These are phyloP conservation scores for Synergus japonicus DNA, from an alignment of 2,888 invertebrate genomes.

Conservation along the genomic window DNA sequence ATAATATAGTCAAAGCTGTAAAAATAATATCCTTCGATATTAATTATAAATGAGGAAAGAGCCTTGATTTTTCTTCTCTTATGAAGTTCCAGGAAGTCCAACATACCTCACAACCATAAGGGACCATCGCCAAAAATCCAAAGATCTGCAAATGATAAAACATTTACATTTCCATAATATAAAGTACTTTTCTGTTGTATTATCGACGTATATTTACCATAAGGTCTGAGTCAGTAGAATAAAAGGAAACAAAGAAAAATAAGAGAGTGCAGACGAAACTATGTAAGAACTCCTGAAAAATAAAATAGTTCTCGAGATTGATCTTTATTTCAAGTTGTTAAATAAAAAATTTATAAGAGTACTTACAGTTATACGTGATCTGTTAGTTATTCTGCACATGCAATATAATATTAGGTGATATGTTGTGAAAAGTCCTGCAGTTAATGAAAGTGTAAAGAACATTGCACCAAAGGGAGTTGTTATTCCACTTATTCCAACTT, in stretches of 20 bases:
- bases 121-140: not conserved
- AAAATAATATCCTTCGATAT: not conserved
- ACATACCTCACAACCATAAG: slow-evolving; percentile 9
- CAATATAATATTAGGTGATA: slow-evolving; percentile 13
- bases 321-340: not conserved
- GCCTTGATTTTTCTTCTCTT: not conserved
- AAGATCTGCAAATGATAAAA: slow-evolving; percentile 1
- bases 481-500: slow-evolving; percentile 13
- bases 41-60: not conserved
- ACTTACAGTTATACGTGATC: slow-evolving; percentile 8
- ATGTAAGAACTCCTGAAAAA: slow-evolving; percentile 8
- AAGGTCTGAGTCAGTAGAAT: not conserved
- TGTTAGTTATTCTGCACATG: not conserved
- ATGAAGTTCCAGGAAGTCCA: slow-evolving; percentile 20
- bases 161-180: not conserved
- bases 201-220: not conserved
- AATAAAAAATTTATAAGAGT: not conserved
- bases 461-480: not conserved
- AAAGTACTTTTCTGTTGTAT: too few species aligned
- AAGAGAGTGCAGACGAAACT: not conserved
- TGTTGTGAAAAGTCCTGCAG: slow-evolving; percentile 23
- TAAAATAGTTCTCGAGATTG: not conserved
- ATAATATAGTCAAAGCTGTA: not conserved
- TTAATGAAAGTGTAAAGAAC: slow-evolving; percentile 11
- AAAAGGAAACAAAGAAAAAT: not conserved